Conservation (phyloP, 64 coral and sea anemone species). For the Dendronephthya gigantea region DNA sequence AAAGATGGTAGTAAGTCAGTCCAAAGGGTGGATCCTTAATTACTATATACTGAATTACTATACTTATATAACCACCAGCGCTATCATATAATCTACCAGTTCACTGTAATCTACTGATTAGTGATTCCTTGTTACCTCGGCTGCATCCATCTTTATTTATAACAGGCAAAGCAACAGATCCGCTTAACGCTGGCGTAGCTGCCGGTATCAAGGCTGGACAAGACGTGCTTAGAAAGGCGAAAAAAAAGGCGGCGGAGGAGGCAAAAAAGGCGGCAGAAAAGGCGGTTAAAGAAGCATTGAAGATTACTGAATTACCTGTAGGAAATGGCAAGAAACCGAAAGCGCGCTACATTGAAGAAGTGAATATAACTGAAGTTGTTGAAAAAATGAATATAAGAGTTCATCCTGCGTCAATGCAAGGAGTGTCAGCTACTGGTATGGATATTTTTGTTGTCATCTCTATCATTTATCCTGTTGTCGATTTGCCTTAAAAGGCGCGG, state of each 20-base stretch:
- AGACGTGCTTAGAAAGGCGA: background rate
- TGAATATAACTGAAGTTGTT: background rate
- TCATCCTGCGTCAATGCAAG: background rate
- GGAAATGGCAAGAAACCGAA: background rate
- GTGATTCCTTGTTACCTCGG: too few relatives aligned
- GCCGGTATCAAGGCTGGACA: background rate
- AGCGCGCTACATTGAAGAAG: background rate
- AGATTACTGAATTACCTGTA: background rate
- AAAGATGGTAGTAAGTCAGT: background rate
- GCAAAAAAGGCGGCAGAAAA: background rate
- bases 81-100: too few relatives aligned
- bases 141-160: background rate
- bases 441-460: too few relatives aligned
- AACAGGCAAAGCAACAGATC: background rate
- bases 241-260: background rate
- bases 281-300: background rate
- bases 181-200: background rate
- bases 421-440: background rate
- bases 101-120: too few relatives aligned
- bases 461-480: too few relatives aligned
- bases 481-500: too few relatives aligned
- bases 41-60: too few relatives aligned
- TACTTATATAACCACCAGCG: too few relatives aligned
- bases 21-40: too few relatives aligned
- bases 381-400: background rate